Percentiles rank a stretch among this genome's conserved stretches.
These are phyloP conservation scores for Ochropacha duplaris DNA, from an alignment of 2,888 invertebrate species.

Conservation along the genomic window DNA sequence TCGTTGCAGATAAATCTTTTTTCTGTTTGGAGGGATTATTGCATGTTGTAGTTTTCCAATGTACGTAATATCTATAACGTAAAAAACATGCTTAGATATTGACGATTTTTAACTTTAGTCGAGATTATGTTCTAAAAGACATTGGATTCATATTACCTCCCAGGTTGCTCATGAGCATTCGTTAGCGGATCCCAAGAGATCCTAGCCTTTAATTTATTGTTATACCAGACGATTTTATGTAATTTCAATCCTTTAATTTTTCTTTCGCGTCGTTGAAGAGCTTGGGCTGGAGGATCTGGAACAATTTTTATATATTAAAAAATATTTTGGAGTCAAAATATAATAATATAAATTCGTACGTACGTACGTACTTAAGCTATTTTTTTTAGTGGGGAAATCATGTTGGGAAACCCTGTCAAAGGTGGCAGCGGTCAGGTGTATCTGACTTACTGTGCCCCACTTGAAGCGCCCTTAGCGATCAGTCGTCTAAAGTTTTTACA, in stretches of 20 bases:
- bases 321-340: no score
- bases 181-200: slow-evolving; percentile 64
- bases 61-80: slow-evolving; percentile 62
- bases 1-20: slow-evolving; percentile 77
- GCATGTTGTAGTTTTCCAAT: slow-evolving; percentile 66
- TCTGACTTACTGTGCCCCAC: no score
- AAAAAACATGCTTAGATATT: no score
- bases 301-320: no score
- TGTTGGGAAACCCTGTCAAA: no score
- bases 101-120: not conserved
- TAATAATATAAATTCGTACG: no score
- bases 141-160: slow-evolving; percentile 41
- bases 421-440: no score
- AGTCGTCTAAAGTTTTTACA: no score
- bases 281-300: slow-evolving; percentile 53
- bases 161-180: slow-evolving; percentile 41
- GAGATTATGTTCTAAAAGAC: not conserved
- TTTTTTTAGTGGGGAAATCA: no score
- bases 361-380: no score
- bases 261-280: slow-evolving; percentile 50
- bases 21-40: slow-evolving; percentile 56
- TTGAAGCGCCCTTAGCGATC: no score
- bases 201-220: slow-evolving; percentile 65
- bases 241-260: slow-evolving; percentile 62
- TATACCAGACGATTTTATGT: slow-evolving; percentile 67